Base-by-base conservation (phyloP, 2,797 vertebrate genomes). In the Allobates femoralis region DNA sequence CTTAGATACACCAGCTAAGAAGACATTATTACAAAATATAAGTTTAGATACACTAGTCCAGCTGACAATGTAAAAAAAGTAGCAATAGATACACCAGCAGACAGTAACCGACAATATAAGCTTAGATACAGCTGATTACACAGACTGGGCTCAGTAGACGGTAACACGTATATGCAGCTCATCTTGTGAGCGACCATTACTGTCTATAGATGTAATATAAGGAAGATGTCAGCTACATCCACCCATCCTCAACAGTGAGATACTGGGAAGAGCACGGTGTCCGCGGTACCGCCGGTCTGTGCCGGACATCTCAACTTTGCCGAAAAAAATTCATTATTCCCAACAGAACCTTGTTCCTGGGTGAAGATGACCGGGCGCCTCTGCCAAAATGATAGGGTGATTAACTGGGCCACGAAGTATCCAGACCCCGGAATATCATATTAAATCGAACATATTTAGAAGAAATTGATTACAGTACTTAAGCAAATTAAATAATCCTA, bases 391-490 rank as follows among this genome's bases (percentile, higher is more conserved):
- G 21, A 83, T 73, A 23, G 69, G 34, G 51, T 74, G 67, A 83
- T 83, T 83, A 74, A 83, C 28, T 26, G 69, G 69, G 53, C 67
- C 67, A 60, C 58, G 32, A 30, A 46, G 37, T 34, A 37, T 21
- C 73, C 60, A 84, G 83, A 66, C 83, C 74, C 83, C 8, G 73
- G 60, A 26, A 56, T 71, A 77, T 77, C 55, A 58, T 56, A 84
- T 84, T 60, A 76, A 84, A 84, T 64, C 28, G 83, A 76, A 77
- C 83, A 84, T 84, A 84, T 84, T 85, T 77, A 85, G 58, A 85
- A 85, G 46, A 78, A 85, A 77, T 64, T 85, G 83, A 85, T 85
- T 66, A 85, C 58, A 85, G 83, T 85, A 85, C 83, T 85, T 85
- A 85, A 78, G 60, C 83, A 77, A 85, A 85, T 85, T 78, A 78